Conservation (phyloP, 2,797 vertebrate genomes). For the Glossophaga mutica region DNA sequence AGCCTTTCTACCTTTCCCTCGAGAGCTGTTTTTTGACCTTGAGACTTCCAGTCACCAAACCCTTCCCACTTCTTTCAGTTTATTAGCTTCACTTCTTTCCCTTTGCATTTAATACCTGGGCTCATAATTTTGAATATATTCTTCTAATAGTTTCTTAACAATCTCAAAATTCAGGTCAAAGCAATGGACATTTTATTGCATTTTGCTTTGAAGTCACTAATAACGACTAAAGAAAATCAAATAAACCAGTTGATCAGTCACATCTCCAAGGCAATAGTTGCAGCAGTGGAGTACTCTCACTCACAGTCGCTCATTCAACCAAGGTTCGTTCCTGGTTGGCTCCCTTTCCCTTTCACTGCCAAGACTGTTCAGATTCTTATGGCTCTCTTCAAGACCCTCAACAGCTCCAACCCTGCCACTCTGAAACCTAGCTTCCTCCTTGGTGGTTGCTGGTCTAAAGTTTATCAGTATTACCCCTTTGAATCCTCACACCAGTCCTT, state of each 20-base stretch:
- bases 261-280: not conserved
- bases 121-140: not conserved
- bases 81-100: conserved; percentile 10
- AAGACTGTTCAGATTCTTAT: not conserved
- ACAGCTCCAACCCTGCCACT: not conserved
- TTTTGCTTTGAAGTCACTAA: conserved; percentile 45
- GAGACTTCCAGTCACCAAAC: not conserved
- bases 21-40: not conserved
- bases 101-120: conserved; percentile 11
- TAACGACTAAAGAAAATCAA: conserved; percentile 22
- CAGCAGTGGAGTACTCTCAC: not conserved
- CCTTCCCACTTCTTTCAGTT: not conserved
- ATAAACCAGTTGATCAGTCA: not conserved
- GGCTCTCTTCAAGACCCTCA: not conserved
- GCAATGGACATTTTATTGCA: not conserved
- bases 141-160: conserved; percentile 25
- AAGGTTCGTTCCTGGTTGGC: not conserved
- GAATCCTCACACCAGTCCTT: not conserved
- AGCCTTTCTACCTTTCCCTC: not conserved
- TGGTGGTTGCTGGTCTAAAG: not conserved
- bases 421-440: not conserved
- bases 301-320: not conserved
- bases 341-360: not conserved
- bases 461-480: not conserved
- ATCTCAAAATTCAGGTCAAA: not conserved